These are phyloP conservation scores for Syrmaticus mikado DNA, from an alignment of 2,113 vertebrate genomes.

Conservation along the genomic window DNA sequence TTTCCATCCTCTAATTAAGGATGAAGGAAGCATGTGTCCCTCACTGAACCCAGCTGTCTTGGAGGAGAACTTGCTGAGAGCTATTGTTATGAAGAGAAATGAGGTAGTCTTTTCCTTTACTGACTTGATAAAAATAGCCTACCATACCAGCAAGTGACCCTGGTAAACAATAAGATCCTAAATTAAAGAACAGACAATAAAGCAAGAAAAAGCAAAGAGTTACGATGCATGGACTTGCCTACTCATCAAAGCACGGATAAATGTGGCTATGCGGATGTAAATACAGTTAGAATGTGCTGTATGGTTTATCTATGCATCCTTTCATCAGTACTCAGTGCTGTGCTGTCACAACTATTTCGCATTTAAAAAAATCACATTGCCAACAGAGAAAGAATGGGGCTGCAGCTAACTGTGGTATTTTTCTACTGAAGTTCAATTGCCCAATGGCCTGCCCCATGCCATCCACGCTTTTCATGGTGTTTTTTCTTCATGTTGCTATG, in stretches of 20 bases:
- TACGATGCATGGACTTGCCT: slow-evolving; percentile 4
- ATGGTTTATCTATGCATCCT: not conserved
- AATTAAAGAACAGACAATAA: slow-evolving; percentile 54
- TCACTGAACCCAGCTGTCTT: slow-evolving; percentile 24
- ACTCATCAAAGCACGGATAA: slow-evolving; percentile 9
- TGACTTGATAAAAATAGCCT: slow-evolving; percentile 40
- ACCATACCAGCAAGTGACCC: slow-evolving; percentile 12
- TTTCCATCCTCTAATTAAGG: slow-evolving; percentile 45
- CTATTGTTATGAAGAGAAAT: slow-evolving; percentile 26
- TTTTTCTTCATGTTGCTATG: not conserved
- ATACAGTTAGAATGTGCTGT: slow-evolving; percentile 15
- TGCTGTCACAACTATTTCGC: slow-evolving; percentile 15
- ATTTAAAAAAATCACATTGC: not conserved
- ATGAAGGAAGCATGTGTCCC: not conserved
- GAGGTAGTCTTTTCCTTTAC: slow-evolving; percentile 30
- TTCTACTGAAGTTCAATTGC: slow-evolving; percentile 12
- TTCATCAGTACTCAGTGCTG: not conserved
- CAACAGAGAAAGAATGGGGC: not conserved
- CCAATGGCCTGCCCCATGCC: not conserved
- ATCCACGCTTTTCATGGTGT: not conserved
- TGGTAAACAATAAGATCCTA: slow-evolving; percentile 15
- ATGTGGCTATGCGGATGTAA: not conserved
- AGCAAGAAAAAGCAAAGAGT: slow-evolving; percentile 12
- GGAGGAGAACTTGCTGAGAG: slow-evolving; percentile 28
- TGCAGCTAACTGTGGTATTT: not conserved